A percentile compares a stretch with the other conserved stretches of the same genome.
Conservation (phyloP, 2,113 vertebrate genomes). For the Ailuropoda melanoleuca region DNA sequence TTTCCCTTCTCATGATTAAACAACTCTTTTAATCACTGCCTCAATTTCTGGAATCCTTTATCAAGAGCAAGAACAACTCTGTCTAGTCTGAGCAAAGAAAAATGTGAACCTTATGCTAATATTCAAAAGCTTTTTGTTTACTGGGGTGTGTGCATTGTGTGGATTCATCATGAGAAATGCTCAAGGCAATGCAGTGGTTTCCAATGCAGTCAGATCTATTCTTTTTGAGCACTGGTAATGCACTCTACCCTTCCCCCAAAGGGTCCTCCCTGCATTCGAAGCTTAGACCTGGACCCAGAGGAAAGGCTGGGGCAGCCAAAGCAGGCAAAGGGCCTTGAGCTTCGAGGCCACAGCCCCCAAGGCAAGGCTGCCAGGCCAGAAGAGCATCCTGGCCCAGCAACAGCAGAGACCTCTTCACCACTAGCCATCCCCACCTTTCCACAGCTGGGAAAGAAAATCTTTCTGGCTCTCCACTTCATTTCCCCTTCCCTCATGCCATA, state of each 20-base stretch:
- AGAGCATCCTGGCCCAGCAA: background rate
- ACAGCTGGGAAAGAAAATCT: background rate
- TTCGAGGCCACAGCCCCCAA: background rate
- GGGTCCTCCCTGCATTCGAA: background rate
- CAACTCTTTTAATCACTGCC: constrained; percentile 9
- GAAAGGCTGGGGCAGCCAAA: fast-evolving
- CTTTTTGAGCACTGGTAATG: background rate
- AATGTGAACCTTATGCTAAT: constrained; percentile 61
- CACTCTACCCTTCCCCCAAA: background rate
- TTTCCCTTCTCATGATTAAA: constrained; percentile 52
- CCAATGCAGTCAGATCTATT: background rate
- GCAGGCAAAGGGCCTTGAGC: background rate
- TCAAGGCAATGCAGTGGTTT: background rate
- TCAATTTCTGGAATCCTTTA: constrained; percentile 56
- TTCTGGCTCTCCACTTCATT: background rate
- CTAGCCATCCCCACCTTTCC: background rate
- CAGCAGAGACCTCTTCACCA: background rate
- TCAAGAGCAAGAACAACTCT: constrained; percentile 55
- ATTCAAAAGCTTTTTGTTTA: constrained; percentile 58
- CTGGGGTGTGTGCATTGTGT: background rate
- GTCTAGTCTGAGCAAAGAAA: constrained; percentile 36
- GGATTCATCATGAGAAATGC: background rate
- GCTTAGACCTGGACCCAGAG: background rate
- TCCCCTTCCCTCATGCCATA: background rate
- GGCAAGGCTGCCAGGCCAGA: background rate